These are phyloP conservation scores for Machimus rusticus DNA, from an alignment of 2,888 invertebrate species.

Conservation along the genomic window DNA sequence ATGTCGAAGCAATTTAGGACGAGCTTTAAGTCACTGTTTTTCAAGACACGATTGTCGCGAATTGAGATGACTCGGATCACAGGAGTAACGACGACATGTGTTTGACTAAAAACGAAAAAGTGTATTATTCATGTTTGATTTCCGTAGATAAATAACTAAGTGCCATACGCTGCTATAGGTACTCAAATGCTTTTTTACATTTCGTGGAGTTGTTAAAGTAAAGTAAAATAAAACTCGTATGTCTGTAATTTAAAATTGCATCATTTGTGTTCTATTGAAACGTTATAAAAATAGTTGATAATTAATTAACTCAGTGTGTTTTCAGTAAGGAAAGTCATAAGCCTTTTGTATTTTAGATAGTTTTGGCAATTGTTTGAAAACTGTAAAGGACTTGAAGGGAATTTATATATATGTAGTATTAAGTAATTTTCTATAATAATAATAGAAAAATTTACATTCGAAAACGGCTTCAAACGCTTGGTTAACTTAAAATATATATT, in stretches of 20 bases:
- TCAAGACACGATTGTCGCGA: conserved; percentile 70
- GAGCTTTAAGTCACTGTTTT: conserved; percentile 74
- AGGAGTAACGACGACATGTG: conserved; percentile 60
- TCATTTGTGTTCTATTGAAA: background rate
- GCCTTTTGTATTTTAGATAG: background rate
- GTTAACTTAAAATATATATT: background rate
- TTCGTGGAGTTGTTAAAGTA: background rate
- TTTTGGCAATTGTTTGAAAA: background rate
- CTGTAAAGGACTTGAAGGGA: background rate
- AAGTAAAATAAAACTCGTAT: background rate
- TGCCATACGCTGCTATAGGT: background rate
- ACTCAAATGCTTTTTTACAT: background rate
- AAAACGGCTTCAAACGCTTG: background rate
- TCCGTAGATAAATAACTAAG: background rate
- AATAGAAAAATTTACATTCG: background rate
- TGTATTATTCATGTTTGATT: background rate
- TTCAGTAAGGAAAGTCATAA: background rate
- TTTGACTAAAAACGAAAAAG: conserved; percentile 53
- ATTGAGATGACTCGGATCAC: conserved; percentile 60
- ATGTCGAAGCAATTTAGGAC: conserved; percentile 94
- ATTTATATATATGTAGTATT: background rate
- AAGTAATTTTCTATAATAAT: background rate
- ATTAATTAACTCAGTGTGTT: background rate
- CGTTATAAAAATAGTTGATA: background rate
- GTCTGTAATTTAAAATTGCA: background rate